Base-by-base conservation (phyloP, 2,113 vertebrate genomes). In the Heterocephalus glaber region DNA sequence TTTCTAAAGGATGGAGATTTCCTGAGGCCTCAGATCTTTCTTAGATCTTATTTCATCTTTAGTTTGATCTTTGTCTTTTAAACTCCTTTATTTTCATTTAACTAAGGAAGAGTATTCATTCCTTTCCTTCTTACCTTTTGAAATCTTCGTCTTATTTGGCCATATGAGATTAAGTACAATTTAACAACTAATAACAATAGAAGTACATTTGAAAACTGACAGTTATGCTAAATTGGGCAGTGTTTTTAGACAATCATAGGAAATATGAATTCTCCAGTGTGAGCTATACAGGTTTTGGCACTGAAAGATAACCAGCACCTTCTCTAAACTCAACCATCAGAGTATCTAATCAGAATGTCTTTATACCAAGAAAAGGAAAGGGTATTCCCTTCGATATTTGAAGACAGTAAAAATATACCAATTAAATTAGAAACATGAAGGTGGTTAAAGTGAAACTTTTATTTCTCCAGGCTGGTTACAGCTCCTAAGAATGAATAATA, bases 391-490 rank as follows among this genome's bases (percentile, higher is more conserved):
- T 74, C 33, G 28, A 84, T 54, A 74, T 66, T 4, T 80, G 74
- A 91, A 76, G 47, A 92, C 5, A 76, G 30, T 17, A 63, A 92
- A 63, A 26, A 44, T 61, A 52, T 49, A 41, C 80, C n/a, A 88
- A 68, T 54, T 91, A 81, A 90, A 88, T 65, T 72, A 81, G 65
- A 91, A 79, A 95, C 79, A 58, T 77, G 35, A 95, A 92, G 66
- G 60, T 58, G 20, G 2, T 38, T 26, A 44, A 65, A 38, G 7
- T 63, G 24, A 58, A 89, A n/a, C 10, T 35, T 58, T 72, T 52
- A 56, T 63, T 77, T 77, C 85, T 94, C 52, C 30, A 76, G 24
- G 28, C 47, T 90, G 28, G 79, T 26, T 61, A 20, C 7, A 83
- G 12, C 38, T 82, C 19, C 44, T 82, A 92, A 68, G 28, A 86